Evolutionary conservation across 1,140 invertebrate species (phyloP).

Genomic region (Bombus sylvicola): DNA sequence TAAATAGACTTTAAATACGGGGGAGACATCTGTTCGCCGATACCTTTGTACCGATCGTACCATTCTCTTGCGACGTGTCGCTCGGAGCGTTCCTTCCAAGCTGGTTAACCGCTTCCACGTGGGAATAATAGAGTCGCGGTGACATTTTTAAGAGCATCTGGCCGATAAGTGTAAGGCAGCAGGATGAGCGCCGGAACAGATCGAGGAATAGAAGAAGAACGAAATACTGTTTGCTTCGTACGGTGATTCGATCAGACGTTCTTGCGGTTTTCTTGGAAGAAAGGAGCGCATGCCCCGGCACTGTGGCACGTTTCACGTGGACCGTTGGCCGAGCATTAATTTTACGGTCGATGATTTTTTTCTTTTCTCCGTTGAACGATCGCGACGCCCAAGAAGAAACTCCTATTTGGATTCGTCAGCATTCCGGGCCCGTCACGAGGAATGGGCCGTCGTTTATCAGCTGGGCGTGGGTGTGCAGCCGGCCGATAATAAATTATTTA

Average conservation of each 20-base stretch:
- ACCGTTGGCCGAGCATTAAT: slow-evolving; percentile 51
- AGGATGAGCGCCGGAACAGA: background rate
- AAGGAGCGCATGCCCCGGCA: background rate
- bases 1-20: background rate
- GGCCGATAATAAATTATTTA: slow-evolving; percentile 75
- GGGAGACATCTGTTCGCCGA: slow-evolving; percentile 47
- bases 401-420: slow-evolving; percentile 50
- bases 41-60: background rate
- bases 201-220: background rate
- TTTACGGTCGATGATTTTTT: slow-evolving; percentile 45
- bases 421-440: slow-evolving; percentile 53
- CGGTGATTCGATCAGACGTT: background rate
- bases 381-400: slow-evolving; percentile 50
- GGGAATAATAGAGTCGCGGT: slow-evolving; percentile 44
- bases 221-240: background rate
- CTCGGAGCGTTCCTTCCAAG: slow-evolving; percentile 38
- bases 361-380: slow-evolving; percentile 37
- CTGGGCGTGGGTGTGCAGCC: slow-evolving; percentile 49
- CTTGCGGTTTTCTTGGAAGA: background rate
- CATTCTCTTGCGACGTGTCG: slow-evolving; percentile 34
- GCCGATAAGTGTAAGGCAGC: background rate
- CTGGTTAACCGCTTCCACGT: slow-evolving; percentile 1
- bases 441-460: slow-evolving; percentile 70
- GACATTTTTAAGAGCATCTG: slow-evolving; percentile 44
- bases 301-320: background rate